phyloP scores from a whole-genome alignment of 2,888 invertebrate species.

The Perdita meconis region DNA sequence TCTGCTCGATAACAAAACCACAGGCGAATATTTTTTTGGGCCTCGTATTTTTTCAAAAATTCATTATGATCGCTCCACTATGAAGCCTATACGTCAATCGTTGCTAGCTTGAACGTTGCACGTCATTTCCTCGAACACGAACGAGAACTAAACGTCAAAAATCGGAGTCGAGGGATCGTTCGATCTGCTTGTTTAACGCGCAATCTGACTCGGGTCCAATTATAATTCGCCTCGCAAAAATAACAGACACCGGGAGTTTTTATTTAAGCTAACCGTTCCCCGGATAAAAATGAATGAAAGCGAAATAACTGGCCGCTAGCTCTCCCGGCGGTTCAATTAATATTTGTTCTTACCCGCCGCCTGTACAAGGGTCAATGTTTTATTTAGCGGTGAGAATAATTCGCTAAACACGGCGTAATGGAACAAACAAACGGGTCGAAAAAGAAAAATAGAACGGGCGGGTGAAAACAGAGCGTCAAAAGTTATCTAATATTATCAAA shows the following conservation, averaged over 20 bases:
- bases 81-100: too few relatives aligned
- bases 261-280: not conserved
- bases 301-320: conserved; percentile 6
- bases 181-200: not conserved
- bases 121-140: too few relatives aligned
- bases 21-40: too few relatives aligned
- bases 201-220: conserved; percentile 4
- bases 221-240: conserved; percentile 12
- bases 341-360: conserved; percentile 7
- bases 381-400: not conserved
- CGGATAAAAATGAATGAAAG: conserved; percentile 4
- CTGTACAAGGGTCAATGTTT: not conserved
- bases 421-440: not conserved
- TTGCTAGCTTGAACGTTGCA: too few relatives aligned
- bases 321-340: not conserved
- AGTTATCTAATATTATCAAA: too few relatives aligned
- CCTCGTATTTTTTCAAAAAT: too few relatives aligned
- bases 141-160: not conserved
- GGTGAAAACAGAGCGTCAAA: not conserved
- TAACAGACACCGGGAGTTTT: conserved; percentile 2
- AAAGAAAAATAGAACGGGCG: not conserved
- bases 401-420: not conserved
- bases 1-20: too few relatives aligned
- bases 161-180: not conserved
- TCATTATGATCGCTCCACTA: too few relatives aligned